These are phyloP conservation scores for Halocynthia aurantium DNA, from an alignment of 23 tunicate species.

Conservation along the genomic window DNA sequence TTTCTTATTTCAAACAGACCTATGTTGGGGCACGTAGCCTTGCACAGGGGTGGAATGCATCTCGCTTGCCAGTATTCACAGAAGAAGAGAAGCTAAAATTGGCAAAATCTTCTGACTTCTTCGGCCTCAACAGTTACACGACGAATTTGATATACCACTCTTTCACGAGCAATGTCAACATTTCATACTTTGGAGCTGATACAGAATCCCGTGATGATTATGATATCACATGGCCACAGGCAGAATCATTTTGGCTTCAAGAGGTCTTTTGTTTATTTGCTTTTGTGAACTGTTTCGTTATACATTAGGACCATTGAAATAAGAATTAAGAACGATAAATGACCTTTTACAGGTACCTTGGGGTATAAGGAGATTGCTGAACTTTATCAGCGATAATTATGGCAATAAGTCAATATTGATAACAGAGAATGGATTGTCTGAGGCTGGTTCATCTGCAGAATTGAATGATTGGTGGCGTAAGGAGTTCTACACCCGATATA, in stretches of 20 bases:
- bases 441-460: constrained; percentile 59
- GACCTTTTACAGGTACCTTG: constrained; percentile 56
- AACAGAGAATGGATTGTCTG: constrained; percentile 94
- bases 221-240: constrained; percentile 79
- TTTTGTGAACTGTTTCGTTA: background rate
- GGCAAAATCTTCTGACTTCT: constrained; percentile 74
- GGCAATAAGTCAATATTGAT: constrained; percentile 60
- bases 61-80: constrained; percentile 70
- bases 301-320: background rate
- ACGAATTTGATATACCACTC: constrained; percentile 48
- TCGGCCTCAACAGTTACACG: constrained; percentile 91
- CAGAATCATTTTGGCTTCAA: constrained; percentile 78
- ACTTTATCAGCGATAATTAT: constrained; percentile 64
- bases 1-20: constrained; percentile 18
- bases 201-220: constrained; percentile 46
- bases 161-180: constrained; percentile 22
- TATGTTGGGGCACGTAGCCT: constrained; percentile 46
- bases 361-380: constrained; percentile 73
- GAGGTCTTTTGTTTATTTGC: constrained; percentile 24
- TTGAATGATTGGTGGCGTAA: constrained; percentile 92
- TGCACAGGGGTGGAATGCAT: constrained; percentile 54
- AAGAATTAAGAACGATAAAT: background rate
- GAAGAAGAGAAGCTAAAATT: constrained; percentile 47
- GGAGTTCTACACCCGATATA: constrained; percentile 52
- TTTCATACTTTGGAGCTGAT: constrained; percentile 46